These are phyloP conservation scores for Saccopteryx bilineata DNA, from an alignment of 2,113 vertebrate genomes.

Conservation along the genomic window DNA sequence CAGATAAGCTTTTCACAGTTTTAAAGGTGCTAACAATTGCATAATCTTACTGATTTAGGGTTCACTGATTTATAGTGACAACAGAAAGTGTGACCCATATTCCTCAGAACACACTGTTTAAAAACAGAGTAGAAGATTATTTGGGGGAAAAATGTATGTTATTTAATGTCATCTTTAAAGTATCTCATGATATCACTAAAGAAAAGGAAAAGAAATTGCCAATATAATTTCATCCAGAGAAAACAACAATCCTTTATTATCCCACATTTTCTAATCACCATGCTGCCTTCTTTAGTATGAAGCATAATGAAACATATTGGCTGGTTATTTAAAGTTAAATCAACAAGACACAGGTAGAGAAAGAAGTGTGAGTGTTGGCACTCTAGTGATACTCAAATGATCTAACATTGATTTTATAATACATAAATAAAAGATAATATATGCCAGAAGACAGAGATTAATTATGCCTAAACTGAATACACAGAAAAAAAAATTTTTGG, in stretches of 20 bases:
- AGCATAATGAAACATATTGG: slow-evolving; percentile 83
- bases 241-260: slow-evolving; percentile 64
- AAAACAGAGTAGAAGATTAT: slow-evolving; percentile 72
- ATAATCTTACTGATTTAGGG: slow-evolving; percentile 40
- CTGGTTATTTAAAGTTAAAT: slow-evolving; percentile 79
- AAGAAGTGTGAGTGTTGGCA: slow-evolving; percentile 37
- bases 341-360: slow-evolving; percentile 78
- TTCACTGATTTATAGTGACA: slow-evolving; percentile 69
- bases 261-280: slow-evolving; percentile 70
- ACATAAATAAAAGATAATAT: slow-evolving; percentile 61
- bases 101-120: slow-evolving; percentile 52
- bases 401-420: slow-evolving; percentile 68
- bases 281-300: slow-evolving; percentile 75
- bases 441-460: slow-evolving; percentile 50
- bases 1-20: not conserved
- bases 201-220: slow-evolving; percentile 69
- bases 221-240: slow-evolving; percentile 50
- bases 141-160: slow-evolving; percentile 26
- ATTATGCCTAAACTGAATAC: slow-evolving; percentile 14
- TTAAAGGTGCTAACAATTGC: slow-evolving; percentile 69
- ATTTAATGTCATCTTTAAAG: slow-evolving; percentile 74
- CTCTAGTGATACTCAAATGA: slow-evolving; percentile 68
- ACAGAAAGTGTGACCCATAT: slow-evolving; percentile 67
- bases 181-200: slow-evolving; percentile 70
- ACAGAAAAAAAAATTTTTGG: not conserved